Base-by-base conservation (phyloP, 1,140 invertebrate species). In the Eciton burchellii region DNA sequence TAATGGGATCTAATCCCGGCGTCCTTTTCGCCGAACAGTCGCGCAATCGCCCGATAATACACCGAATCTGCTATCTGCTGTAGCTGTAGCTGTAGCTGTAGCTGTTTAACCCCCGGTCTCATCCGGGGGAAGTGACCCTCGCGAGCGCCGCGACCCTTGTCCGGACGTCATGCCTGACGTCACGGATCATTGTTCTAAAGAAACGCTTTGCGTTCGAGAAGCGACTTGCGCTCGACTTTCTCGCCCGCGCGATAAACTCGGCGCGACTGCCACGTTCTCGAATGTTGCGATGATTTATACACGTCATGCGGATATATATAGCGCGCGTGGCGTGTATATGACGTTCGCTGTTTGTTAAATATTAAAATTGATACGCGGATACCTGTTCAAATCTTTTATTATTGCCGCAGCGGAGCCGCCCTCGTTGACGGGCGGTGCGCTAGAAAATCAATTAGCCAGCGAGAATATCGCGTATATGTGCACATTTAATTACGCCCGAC, bases 21-120 rank as follows among this genome's bases (percentile, higher is more conserved):
- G 63, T 70, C 52, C 41, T 57, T 72, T 56, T 54, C 73, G 29
- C 35, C 66, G 47, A 77, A 72, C 60, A n/a, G n/a, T n/a, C n/a
- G 52, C 47, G 62, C 70, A 84, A 88, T 87, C 84, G 63, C 43
- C 54, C 60, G 71, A 82, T 88, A 87, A 88, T 88, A 88, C 82
- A 76, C 52, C 47, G 60, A 82, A 87, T 84, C 82, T 84, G 77
- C 79, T 73, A 77, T 84, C 82, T n/a, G n/a, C 82, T 21, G n/a
- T 56, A 52, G 43, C 54, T n/a, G 41, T 88, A 60, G 86, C 82
- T 21, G n/a, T 56, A 52, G 43, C 54, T n/a, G 41, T 88, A 60
- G 86, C 86, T 88, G 86, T 84, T 66, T 70, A 68, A 70, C 49
- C n/a, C n/a, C n/a, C 35, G 49, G 21, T 57, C 43, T 79, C 24